Conservation (phyloP, 1,140 invertebrate species). For the Cyphomyrmex costatus region DNA sequence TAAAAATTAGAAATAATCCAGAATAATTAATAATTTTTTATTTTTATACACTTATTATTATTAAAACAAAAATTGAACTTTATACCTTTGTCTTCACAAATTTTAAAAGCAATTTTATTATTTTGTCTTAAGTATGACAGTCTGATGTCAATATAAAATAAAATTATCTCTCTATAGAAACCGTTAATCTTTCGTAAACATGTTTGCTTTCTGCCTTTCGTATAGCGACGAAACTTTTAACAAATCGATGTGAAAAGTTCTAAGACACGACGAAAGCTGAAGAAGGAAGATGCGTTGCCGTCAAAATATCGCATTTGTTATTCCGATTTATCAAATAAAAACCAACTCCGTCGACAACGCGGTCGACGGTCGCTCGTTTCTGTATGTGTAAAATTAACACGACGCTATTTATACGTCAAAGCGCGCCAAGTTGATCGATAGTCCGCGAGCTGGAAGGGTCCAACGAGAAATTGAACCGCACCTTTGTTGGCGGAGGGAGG, state of each 20-base stretch:
- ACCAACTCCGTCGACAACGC: slow-evolving; percentile 37
- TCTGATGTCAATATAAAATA: not conserved
- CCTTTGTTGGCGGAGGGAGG: slow-evolving; percentile 61
- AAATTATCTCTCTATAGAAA: not conserved
- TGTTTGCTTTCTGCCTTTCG: slow-evolving; percentile 1
- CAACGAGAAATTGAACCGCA: slow-evolving; percentile 71
- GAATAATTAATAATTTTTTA: not conserved
- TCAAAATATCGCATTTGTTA: slow-evolving; percentile 37
- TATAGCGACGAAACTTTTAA: slow-evolving; percentile 1
- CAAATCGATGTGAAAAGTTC: slow-evolving; percentile 10
- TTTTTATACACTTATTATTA: not conserved
- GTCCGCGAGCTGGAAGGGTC: slow-evolving; percentile 57
- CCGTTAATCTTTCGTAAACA: slow-evolving; percentile 7
- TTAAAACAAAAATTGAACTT: not conserved
- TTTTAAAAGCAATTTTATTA: slow-evolving; percentile 5
- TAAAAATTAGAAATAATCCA: not conserved
- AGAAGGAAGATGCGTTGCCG: not conserved
- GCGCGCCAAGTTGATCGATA: slow-evolving; percentile 70
- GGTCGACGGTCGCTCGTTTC: slow-evolving; percentile 53
- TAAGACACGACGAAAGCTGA: not conserved
- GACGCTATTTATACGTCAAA: slow-evolving; percentile 70
- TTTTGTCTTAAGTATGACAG: not conserved
- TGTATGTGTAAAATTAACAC: slow-evolving; percentile 68
- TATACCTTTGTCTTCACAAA: no score
- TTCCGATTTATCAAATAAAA: slow-evolving; percentile 47